Percentiles rank a stretch among this genome's conserved stretches.
phyloP scores from a whole-genome alignment of 2,888 invertebrate species.

The Drosophila anomelani region DNA sequence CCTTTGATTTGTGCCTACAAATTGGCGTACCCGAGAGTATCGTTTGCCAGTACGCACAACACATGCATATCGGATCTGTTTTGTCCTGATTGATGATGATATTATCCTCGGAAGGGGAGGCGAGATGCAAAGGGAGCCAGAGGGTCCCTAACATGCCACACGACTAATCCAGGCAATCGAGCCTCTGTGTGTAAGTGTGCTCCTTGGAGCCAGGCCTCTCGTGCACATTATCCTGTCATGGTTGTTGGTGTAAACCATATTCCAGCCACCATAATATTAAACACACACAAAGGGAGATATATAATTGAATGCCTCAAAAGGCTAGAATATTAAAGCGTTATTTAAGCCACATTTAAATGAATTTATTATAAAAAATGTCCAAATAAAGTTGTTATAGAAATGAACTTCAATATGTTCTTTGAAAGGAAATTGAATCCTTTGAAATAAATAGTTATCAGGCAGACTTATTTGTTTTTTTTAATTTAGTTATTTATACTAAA shows the following conservation, averaged over 20 bases:
- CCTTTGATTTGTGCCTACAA: constrained; percentile 50
- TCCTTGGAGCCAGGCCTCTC: constrained; percentile 51
- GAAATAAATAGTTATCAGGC: too few species aligned
- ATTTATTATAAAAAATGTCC: background rate
- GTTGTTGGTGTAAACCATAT: constrained; percentile 55
- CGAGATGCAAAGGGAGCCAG: background rate
- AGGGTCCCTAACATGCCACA: constrained; percentile 35
- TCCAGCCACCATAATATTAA: constrained; percentile 13
- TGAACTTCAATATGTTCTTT: background rate
- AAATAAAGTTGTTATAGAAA: background rate
- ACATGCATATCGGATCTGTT: constrained; percentile 74
- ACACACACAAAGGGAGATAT: constrained; percentile 32
- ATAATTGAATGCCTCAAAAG: constrained; percentile 56
- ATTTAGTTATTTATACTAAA: background rate
- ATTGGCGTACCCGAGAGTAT: constrained; percentile 49
- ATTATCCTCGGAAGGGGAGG: constrained; percentile 23
- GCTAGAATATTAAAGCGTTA: constrained; percentile 20
- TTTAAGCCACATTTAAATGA: constrained; percentile 6
- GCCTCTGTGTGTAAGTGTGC: constrained; percentile 33
- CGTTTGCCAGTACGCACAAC: constrained; percentile 51
- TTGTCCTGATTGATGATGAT: constrained; percentile 72
- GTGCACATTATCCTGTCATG: constrained; percentile 65
- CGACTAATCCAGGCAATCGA: constrained; percentile 38
- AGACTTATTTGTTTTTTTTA: too few species aligned
- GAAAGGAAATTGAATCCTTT: background rate